Evolutionary conservation across 2,888 invertebrate genomes (phyloP).

Genomic region (Lithosia quadra): DNA sequence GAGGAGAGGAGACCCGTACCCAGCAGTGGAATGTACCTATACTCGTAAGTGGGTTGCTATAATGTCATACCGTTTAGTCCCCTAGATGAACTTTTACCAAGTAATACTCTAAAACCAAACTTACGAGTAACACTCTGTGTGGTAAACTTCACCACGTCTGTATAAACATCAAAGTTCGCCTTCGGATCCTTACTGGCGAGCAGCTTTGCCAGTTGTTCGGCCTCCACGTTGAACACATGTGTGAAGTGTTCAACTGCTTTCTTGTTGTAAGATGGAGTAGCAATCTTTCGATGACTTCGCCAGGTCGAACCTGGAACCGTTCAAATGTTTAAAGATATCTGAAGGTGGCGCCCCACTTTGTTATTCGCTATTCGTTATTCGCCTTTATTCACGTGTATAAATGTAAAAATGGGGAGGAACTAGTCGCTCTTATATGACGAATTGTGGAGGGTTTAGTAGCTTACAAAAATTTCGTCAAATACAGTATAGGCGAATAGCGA

Average conservation of each 20-base stretch:
- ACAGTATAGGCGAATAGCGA: no score
- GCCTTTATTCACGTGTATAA: no score
- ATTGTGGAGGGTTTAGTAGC: no score
- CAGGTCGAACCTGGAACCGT: slow-evolving; percentile 66
- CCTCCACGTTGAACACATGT: slow-evolving; percentile 66
- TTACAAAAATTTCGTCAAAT: no score
- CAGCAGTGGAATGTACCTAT: no score
- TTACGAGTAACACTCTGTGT: slow-evolving; percentile 76
- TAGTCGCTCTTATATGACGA: no score
- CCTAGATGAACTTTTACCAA: background rate
- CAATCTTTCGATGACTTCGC: slow-evolving; percentile 73
- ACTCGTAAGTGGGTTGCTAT: no score
- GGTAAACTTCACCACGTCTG: slow-evolving; percentile 66
- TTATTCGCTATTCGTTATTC: no score
- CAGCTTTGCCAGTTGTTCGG: slow-evolving; percentile 51
- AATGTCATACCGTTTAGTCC: no score
- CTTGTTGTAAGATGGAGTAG: slow-evolving; percentile 75
- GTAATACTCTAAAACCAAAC: slow-evolving; percentile 46
- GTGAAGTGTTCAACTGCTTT: slow-evolving; percentile 63
- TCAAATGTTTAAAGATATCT: background rate
- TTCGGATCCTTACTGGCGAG: slow-evolving; percentile 56
- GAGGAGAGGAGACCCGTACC: no score
- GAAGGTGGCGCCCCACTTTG: no score
- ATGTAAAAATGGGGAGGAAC: no score
- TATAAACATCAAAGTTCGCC: slow-evolving; percentile 62